These are phyloP conservation scores for Cirrhinus mrigala DNA, from an alignment of 2,797 vertebrate genomes.

Conservation along the genomic window DNA sequence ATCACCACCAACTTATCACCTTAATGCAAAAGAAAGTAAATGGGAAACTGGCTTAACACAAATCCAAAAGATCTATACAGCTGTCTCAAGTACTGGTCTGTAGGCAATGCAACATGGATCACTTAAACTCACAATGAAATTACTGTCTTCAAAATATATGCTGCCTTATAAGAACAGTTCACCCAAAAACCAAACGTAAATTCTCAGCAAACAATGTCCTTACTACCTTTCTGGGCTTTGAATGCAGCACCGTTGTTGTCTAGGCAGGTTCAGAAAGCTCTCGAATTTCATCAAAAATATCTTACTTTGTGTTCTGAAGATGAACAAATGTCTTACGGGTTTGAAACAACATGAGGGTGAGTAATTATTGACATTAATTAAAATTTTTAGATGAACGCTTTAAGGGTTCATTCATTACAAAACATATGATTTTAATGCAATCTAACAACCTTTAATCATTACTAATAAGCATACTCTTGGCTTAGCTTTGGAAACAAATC, in stretches of 20 bases:
- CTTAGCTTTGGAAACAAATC: not conserved
- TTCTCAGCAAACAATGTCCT: too few relatives aligned
- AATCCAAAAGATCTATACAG: slow-evolving; percentile 9
- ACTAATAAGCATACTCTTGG: not conserved
- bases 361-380: too few relatives aligned
- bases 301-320: too few relatives aligned
- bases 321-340: too few relatives aligned
- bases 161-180: not conserved
- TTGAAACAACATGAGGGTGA: too few relatives aligned
- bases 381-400: too few relatives aligned
- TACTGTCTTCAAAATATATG: not conserved
- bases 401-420: not conserved
- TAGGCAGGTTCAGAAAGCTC: too few relatives aligned
- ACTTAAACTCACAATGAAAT: not conserved
- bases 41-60: slow-evolving; percentile 10
- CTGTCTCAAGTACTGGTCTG: not conserved
- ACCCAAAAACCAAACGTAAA: not conserved
- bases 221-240: too few relatives aligned
- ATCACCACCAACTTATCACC: slow-evolving; percentile 9
- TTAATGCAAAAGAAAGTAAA: slow-evolving; percentile 17
- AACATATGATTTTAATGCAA: not conserved
- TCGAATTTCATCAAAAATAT: too few relatives aligned
- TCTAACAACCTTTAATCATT: not conserved
- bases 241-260: too few relatives aligned
- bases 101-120: not conserved